These are phyloP conservation scores for Pseudobourletiella spinata DNA, from an alignment of 1,140 invertebrate genomes.

Conservation along the genomic window DNA sequence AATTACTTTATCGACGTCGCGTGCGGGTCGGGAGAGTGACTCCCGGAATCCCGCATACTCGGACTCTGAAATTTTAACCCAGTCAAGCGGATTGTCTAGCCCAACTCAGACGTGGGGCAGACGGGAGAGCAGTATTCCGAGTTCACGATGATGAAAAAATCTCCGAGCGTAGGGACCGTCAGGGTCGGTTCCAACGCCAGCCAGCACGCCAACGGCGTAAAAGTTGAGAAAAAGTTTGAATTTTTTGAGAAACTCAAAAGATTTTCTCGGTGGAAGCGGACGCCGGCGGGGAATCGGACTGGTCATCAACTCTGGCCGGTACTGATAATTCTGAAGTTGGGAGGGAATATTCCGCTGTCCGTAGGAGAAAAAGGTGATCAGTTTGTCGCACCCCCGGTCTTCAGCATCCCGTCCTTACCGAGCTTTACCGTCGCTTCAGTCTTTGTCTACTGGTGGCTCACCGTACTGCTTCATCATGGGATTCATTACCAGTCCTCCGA, in stretches of 20 bases:
- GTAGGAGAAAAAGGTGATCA: neutral
- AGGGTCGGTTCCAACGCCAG: neutral
- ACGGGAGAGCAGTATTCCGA: neutral
- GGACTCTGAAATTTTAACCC: conserved; percentile 4
- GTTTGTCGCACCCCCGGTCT: neutral
- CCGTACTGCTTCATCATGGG: neutral
- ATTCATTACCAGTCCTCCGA: neutral
- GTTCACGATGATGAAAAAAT: conserved; percentile 1
- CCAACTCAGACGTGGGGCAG: no score
- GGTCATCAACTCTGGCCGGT: conserved; percentile 2
- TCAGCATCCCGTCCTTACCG: neutral
- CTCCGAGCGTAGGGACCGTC: neutral
- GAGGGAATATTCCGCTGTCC: neutral
- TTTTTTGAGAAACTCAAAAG: neutral
- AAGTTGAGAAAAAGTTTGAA: neutral
- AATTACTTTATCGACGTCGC: conserved; percentile 8
- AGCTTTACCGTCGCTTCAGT: neutral
- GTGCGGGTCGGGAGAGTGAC: neutral
- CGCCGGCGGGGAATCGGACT: neutral
- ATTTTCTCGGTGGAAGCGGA: neutral
- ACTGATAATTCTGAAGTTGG: neutral
- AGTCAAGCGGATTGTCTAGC: neutral
- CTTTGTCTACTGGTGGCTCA: neutral
- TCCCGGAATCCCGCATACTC: neutral
- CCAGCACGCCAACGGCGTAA: neutral